Evolutionary conservation across 2,113 vertebrate species (phyloP).

Genomic region (Carassius auratus): DNA sequence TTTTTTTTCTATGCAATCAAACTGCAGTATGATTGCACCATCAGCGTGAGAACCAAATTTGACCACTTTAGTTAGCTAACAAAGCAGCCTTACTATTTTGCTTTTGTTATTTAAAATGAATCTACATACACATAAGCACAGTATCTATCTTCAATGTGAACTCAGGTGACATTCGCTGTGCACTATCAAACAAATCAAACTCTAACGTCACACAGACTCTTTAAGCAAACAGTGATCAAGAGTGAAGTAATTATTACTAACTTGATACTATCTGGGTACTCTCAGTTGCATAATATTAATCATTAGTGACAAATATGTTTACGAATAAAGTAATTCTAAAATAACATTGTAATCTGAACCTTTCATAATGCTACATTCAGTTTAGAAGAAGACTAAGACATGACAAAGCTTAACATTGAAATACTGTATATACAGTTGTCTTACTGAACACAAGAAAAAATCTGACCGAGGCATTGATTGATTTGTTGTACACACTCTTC

Average conservation of each 20-base stretch:
- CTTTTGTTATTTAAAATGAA: neutral
- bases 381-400: neutral
- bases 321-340: neutral
- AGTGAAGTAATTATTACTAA: neutral
- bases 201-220: neutral
- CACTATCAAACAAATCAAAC: neutral
- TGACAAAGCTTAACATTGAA: neutral
- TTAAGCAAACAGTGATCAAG: neutral
- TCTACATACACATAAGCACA: neutral
- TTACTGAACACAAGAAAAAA: neutral
- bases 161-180: neutral
- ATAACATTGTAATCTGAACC: neutral
- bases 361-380: neutral
- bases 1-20: neutral
- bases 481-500: slow-evolving; percentile 7
- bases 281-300: neutral
- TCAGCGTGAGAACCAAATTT: neutral
- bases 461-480: neutral
- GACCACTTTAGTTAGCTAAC: neutral
- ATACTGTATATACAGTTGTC: neutral
- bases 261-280: neutral
- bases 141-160: neutral
- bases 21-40: neutral
- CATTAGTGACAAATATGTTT: neutral
- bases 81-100: neutral